These are phyloP conservation scores for Dynastes grantii DNA, from an alignment of 2,888 invertebrate species.

Conservation along the genomic window DNA sequence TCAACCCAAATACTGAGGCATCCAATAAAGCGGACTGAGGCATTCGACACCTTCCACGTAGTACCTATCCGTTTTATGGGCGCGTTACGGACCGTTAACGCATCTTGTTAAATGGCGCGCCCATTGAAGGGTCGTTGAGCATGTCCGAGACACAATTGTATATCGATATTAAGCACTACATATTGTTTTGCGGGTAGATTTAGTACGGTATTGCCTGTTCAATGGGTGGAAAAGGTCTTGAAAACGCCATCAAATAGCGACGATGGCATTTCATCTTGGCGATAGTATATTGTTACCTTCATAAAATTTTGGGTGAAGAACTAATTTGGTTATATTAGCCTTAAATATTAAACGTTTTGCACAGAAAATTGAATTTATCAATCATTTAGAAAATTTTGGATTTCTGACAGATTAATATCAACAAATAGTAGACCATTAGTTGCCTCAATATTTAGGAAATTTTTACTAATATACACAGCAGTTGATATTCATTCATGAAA, in stretches of 20 bases:
- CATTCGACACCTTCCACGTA: constrained; percentile 15
- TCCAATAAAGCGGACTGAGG: constrained; percentile 36
- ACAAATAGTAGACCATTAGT: no score
- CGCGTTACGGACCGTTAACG: constrained; percentile 55
- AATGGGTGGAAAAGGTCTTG: neutral
- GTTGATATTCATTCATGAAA: no score
- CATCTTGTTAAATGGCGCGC: constrained; percentile 53
- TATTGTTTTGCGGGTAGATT: constrained; percentile 37
- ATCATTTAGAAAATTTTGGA: no score
- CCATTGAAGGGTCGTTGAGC: constrained; percentile 53
- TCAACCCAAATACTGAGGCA: constrained; percentile 25
- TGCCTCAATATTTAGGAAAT: no score
- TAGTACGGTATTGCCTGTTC: constrained; percentile 5
- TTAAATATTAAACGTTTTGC: no score
- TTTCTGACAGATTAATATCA: no score
- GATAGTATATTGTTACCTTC: no score
- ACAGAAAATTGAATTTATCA: no score
- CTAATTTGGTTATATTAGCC: no score
- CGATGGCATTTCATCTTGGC: no score
- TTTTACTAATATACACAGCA: no score
- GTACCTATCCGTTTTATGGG: constrained; percentile 47
- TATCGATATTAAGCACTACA: constrained; percentile 34
- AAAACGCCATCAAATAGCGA: neutral
- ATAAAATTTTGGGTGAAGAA: no score
- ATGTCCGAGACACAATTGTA: constrained; percentile 36